Conservation (phyloP, 2,888 invertebrate species). For the Meiosimyza platycephala region DNA sequence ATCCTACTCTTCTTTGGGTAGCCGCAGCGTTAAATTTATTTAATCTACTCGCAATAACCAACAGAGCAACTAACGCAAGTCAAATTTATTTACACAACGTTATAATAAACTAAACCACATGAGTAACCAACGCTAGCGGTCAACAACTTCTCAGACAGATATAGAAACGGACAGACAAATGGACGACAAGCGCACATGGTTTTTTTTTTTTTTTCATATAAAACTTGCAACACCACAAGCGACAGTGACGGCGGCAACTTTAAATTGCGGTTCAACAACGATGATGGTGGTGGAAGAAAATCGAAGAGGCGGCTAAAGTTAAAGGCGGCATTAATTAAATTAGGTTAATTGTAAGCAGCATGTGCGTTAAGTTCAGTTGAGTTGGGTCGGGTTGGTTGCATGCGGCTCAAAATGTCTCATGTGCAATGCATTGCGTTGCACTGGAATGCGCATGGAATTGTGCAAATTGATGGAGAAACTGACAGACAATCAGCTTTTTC, state of each 20-base stretch:
- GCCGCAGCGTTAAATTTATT: no score
- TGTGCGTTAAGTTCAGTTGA: neutral
- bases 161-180: no score
- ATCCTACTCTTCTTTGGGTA: no score
- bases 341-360: constrained; percentile 26
- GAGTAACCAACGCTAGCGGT: no score
- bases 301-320: no score
- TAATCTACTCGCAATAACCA: no score
- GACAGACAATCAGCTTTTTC: neutral
- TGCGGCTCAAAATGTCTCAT: neutral
- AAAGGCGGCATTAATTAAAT: constrained; percentile 28
- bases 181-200: no score
- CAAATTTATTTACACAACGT: no score
- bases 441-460: neutral
- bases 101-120: no score
- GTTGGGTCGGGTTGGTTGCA: neutral
- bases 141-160: no score
- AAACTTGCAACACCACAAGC: neutral
- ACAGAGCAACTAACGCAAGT: no score
- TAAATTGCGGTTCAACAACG: neutral
- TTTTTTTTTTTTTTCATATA: neutral
- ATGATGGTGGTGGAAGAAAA: neutral
- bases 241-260: neutral
- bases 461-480: neutral
- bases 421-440: neutral